Base-by-base conservation (phyloP, 2,888 invertebrate genomes). In the Anagyrus pseudococci region DNA sequence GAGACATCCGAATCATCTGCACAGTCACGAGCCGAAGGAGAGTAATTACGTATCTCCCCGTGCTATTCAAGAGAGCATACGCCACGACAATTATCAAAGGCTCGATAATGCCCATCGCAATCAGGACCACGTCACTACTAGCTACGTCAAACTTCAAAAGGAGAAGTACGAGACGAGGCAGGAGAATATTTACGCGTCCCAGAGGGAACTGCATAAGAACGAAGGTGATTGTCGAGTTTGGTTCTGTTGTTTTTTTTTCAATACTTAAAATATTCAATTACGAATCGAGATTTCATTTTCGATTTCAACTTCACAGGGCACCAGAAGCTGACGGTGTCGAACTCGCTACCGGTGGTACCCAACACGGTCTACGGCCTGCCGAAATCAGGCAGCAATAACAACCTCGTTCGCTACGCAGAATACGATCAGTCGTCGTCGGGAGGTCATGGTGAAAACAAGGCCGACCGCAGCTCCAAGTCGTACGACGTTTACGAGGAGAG, bases 131-230 rank as follows among this genome's bases (percentile, higher is more conserved):
- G 66, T 73, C 17, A 56, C 71, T 6, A 73, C 74, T 3, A 74
- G 71, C 52, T 78, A 75, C 58, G 80, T 79, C 2, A 80, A 79
- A 23, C 68, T 76, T 20, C 79, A 79, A 54, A 80, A 79, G 26
- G 79, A 79, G 52, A 79, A 78, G 52, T 80, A 78, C 57, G 79
- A 79, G 66, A 75, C 68, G 3, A 79, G 77, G 20, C 78, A 78
- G 25, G 79, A 80, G 17, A 77, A 68, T 23, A 44, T 78, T 7
- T 79, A 79, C 58, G 75, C 76, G 0, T 75, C 79, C 0, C 79
- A 79, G 46, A 69, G 78, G 22, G 78, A 78, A 29, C 54, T 77
- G 2, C 72, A 78, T 47, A 71, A 73, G 50, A 71, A 72, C 55
- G 58, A 53, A 48, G 56, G 52, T 61, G 54, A 22, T 13, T 20